Evolutionary conservation across 2,797 vertebrate genomes (phyloP), one percentile per base, ranked within the genome.

Genomic region (Rhinophrynus dorsalis): DNA sequence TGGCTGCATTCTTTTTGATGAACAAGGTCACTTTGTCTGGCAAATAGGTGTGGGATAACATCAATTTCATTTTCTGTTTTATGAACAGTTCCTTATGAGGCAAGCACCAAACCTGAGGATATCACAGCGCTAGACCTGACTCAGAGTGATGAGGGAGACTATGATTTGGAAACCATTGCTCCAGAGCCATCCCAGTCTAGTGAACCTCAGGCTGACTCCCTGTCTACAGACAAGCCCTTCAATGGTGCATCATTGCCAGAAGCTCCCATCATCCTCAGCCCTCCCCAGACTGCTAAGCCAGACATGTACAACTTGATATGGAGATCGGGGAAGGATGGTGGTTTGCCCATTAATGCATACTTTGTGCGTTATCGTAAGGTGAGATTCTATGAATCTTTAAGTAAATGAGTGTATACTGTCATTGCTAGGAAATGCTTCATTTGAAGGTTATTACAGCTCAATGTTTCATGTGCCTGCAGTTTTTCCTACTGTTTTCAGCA

Each of bases 351-450:
- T 82, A 96, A 90, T 0, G 95, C 95, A 61, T 99, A 97, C 65
- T 98, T 99, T 21, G 95, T 98, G 61, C 97, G 95, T 76, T 99
- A 99, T 74, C 92, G 95, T 30, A 99, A 98, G 94, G 96, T 98
- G 84, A 83, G 61, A 27, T 15, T 18, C 38, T n/a, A 24, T 12
- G 12, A 3, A 13, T 4, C 2, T 11, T 2, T 10, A 38, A 38
- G 8, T 12, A n/a, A 38, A 5, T 2, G 9, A 2, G 10, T 38
- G 4, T 12, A 11, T n/a, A 5, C 1, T 12, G n/a, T n/a, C n/a
- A n/a, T n/a, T n/a, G n/a, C n/a, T n/a, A n/a, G n/a, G n/a, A n/a
- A n/a, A n/a, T n/a, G n/a, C n/a, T n/a, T n/a, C n/a, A n/a, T n/a
- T n/a, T n/a, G n/a, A n/a, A n/a, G n/a, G n/a, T n/a, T n/a, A n/a